Evolutionary conservation across 2,797 vertebrate species (phyloP).

Genomic region (Trachops cirrhosus): DNA sequence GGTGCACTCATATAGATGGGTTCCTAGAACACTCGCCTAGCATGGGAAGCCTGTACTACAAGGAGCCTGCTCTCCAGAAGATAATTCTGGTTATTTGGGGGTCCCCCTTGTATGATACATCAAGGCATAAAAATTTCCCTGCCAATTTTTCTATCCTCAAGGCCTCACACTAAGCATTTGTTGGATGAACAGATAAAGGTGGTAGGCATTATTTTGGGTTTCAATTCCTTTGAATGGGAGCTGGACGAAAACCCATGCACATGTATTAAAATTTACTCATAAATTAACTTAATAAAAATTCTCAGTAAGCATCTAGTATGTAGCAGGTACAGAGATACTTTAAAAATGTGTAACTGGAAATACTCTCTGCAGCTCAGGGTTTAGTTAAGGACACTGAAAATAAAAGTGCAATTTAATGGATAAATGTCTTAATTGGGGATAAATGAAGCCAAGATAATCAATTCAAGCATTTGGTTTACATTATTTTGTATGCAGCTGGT

Average conservation of each 20-base stretch:
- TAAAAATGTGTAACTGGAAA: not conserved
- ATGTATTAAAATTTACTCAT: not conserved
- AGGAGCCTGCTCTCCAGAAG: not conserved
- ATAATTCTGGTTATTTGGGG: not conserved
- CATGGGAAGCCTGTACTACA: not conserved
- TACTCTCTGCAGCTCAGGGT: not conserved
- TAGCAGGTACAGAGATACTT: not conserved
- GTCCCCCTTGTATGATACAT: not conserved
- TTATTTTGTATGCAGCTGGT: slow-evolving; percentile 49
- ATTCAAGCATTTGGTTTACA: slow-evolving; percentile 36
- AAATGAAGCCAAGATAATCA: slow-evolving; percentile 35
- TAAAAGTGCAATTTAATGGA: slow-evolving; percentile 1
- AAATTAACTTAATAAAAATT: not conserved
- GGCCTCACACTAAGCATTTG: not conserved
- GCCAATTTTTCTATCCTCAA: not conserved
- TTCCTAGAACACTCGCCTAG: not conserved
- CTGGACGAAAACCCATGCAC: not conserved
- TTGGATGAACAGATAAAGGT: not conserved
- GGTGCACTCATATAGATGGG: not conserved
- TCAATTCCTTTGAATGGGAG: not conserved
- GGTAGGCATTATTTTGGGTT: not conserved
- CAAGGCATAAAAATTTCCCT: not conserved
- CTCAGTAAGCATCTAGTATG: not conserved
- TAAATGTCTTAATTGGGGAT: slow-evolving; percentile 37
- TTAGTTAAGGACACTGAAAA: slow-evolving; percentile 30